These are phyloP conservation scores for Nesidiocoris tenuis DNA, from an alignment of 2,888 invertebrate species.

Conservation along the genomic window DNA sequence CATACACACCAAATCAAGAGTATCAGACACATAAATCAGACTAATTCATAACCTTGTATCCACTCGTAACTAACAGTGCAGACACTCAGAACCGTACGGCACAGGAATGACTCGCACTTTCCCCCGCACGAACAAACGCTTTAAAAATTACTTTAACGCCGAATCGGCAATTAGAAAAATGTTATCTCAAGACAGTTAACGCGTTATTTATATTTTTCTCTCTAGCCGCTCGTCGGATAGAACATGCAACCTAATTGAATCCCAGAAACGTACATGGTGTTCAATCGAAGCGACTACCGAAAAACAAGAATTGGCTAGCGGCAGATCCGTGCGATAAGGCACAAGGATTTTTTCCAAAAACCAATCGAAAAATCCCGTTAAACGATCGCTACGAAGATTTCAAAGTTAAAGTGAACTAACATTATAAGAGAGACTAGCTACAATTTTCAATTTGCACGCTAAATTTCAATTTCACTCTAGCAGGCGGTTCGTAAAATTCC, in stretches of 20 bases:
- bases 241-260: not conserved
- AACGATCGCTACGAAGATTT: conserved; percentile 17
- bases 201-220: not conserved
- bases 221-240: not conserved
- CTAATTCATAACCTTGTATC: no score
- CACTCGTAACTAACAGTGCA: no score
- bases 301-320: conserved; percentile 23
- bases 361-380: conserved; percentile 37
- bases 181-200: not conserved
- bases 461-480: not conserved
- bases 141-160: conserved; percentile 19
- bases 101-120: no score
- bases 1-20: no score
- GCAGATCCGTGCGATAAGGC: conserved; percentile 47
- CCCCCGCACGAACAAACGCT: no score
- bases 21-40: no score
- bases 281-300: conserved; percentile 11
- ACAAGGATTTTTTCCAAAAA: conserved; percentile 42
- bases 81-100: no score
- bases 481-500: conserved; percentile 16
- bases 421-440: conserved; percentile 39
- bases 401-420: conserved; percentile 7
- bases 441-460: conserved; percentile 15
- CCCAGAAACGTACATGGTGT: conserved; percentile 12
- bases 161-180: conserved; percentile 12